Evolutionary conservation across 2,113 vertebrate genomes (phyloP), one percentile per base, ranked within the genome.

Genomic region (Eptatretus burgeri): DNA sequence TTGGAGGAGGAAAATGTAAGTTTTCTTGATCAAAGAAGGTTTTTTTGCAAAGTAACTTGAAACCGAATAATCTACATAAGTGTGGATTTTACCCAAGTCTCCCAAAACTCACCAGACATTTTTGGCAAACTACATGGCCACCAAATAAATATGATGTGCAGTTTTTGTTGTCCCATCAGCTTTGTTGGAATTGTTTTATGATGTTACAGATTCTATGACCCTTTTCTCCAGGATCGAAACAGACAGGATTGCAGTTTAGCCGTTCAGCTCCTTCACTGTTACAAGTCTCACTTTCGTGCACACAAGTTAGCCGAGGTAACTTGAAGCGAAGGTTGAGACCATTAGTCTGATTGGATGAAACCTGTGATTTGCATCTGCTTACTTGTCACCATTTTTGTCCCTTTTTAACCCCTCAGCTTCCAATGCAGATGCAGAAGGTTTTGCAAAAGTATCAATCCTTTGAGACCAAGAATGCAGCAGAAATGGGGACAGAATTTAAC

Each of bases 161-260:
- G 27, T 41, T 41, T 41, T 41, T 41, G 27, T 41, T 41, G 27
- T 41, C 27, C 27, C 27, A 41, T 41, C 27, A 41, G 27, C 27
- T 41, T 41, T 41, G 27, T 41, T 41, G 27, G 27, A 41, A 41
- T 41, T 41, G 27, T 41, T 41, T 41, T 41, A 41, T 41, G 3
- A 41, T 41, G 3, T 41, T 41, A 41, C 7, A 41, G 27, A 41
- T 63, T 60, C 50, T 17, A 62, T 53, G 17, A 62, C 10, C 50
- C 71, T 63, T 68, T 74, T 69, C 78, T 75, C 17, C 72, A 93
- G 88, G 85, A 88, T 64, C 73, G 87, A 69, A 94, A 87, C 73
- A 82, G 83, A 71, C 93, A 95, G 75, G 89, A 96, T 78, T 88
- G 87, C 78, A 89, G 82, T 71, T 79, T 93, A 71, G 87, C 87